Evolutionary conservation across 2,797 vertebrate species (phyloP).

Genomic region (Sibirionetta formosa): DNA sequence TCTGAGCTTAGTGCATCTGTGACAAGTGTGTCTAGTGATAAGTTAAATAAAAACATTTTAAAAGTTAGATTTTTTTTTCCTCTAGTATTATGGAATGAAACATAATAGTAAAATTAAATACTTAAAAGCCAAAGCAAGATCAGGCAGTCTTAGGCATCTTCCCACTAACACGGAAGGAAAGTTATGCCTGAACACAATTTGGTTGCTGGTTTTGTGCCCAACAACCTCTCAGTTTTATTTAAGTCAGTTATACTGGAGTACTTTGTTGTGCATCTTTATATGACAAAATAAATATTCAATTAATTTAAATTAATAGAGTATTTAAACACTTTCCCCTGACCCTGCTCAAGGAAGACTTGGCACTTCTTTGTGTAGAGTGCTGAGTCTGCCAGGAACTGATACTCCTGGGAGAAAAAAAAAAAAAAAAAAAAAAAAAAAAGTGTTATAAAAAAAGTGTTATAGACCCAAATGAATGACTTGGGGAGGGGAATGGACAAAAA

Average conservation of each 20-base stretch:
- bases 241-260: neutral
- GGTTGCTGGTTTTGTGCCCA: neutral
- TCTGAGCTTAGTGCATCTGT: neutral
- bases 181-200: neutral
- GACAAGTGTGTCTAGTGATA: neutral
- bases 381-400: neutral
- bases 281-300: neutral
- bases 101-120: neutral
- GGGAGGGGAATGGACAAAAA: neutral
- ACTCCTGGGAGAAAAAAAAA: neutral
- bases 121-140: neutral
- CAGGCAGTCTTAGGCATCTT: neutral
- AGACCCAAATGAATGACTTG: neutral
- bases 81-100: neutral
- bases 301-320: neutral
- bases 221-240: neutral
- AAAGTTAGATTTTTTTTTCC: neutral
- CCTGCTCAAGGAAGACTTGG: neutral
- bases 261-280: neutral
- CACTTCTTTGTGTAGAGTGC: neutral
- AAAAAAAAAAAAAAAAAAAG: neutral
- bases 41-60: neutral
- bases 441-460: neutral
- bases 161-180: neutral
- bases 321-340: neutral